Conservation (phyloP, 2,113 vertebrate genomes). For the Syrmaticus mikado region DNA sequence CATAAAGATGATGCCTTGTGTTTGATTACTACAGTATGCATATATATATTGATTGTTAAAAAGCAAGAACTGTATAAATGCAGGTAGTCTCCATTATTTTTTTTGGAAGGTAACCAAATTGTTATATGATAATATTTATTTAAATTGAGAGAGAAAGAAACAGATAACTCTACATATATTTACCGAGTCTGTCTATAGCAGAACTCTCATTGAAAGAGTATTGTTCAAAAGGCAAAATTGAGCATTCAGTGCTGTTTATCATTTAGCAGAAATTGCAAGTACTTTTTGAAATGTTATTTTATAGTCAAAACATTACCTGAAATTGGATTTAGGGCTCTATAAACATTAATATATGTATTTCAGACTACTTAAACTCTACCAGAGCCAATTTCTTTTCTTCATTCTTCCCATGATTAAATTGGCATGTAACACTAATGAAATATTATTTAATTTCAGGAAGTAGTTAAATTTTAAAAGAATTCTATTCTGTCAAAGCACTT, state of each 20-base stretch:
- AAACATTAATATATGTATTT: background rate
- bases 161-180: background rate
- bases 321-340: conserved; percentile 3
- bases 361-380: background rate
- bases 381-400: background rate
- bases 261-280: background rate
- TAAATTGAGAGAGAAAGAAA: background rate
- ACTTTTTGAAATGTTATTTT: conserved; percentile 12
- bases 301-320: background rate
- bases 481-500: background rate
- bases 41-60: background rate
- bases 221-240: background rate
- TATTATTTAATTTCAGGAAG: background rate
- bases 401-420: background rate
- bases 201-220: background rate
- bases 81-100: background rate
- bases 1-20: background rate
- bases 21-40: background rate
- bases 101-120: background rate
- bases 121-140: background rate
- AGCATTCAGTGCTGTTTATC: background rate
- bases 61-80: background rate
- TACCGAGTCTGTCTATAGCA: background rate
- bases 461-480: background rate
- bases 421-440: background rate